Evolutionary conservation across 2,888 invertebrate species (phyloP).

Genomic region (Callosobruchus maculatus): DNA sequence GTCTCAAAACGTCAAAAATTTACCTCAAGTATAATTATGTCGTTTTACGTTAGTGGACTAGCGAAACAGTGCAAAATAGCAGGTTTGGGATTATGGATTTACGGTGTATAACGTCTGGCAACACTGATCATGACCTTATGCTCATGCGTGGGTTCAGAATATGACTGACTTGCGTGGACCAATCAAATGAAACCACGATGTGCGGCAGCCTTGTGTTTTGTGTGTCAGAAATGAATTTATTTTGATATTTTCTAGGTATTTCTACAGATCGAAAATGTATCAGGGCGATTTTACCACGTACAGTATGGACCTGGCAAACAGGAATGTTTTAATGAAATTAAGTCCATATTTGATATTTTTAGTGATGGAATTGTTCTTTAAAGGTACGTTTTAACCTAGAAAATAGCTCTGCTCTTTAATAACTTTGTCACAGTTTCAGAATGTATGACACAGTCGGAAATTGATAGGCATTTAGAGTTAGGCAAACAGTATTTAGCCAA

Average conservation of each 20-base stretch:
- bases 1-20: too few species aligned
- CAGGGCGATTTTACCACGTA: constrained; percentile 37
- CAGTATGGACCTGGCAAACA: constrained; percentile 53
- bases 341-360: constrained; percentile 65
- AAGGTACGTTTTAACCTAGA: constrained; percentile 54
- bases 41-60: too few species aligned
- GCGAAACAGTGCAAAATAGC: too few species aligned
- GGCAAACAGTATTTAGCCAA: constrained; percentile 88
- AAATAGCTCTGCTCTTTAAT: constrained; percentile 10
- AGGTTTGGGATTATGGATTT: too few species aligned
- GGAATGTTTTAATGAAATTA: constrained; percentile 56
- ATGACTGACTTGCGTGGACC: constrained; percentile 40
- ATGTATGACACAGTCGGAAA: constrained; percentile 69
- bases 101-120: too few species aligned
- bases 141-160: neutral
- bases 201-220: constrained; percentile 20
- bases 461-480: constrained; percentile 89
- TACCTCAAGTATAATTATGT: too few species aligned
- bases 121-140: too few species aligned
- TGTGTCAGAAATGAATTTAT: constrained; percentile 22
- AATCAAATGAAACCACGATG: constrained; percentile 52
- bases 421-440: constrained; percentile 59
- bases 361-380: constrained; percentile 64
- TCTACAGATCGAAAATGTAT: neutral
- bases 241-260: constrained; percentile 8